Evolutionary conservation across 2,113 vertebrate species (phyloP).

Genomic region (Oreochromis tanganicae): DNA sequence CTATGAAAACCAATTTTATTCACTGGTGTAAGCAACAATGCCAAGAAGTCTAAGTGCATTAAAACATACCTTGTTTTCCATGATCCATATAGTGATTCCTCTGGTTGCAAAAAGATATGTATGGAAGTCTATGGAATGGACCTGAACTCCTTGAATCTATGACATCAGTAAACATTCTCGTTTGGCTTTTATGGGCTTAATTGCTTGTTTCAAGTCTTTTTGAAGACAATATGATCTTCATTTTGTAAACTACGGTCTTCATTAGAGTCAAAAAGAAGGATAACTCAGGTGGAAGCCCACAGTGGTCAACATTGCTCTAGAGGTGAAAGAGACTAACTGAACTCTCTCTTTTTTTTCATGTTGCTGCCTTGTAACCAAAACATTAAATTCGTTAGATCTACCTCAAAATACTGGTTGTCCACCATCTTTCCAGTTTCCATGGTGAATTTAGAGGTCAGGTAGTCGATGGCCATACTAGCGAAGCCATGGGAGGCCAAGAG

Average conservation of each 20-base stretch:
- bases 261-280: neutral
- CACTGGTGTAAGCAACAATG: neutral
- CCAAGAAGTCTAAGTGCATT: neutral
- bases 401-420: no score
- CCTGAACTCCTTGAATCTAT: neutral
- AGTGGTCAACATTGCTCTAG: neutral
- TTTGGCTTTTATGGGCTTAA: neutral
- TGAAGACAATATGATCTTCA: neutral
- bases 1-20: neutral
- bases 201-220: neutral
- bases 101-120: neutral
- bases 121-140: neutral
- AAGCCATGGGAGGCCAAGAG: no score
- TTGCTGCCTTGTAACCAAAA: no score
- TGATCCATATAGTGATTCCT: neutral
- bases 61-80: neutral
- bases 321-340: neutral
- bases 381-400: no score
- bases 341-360: no score
- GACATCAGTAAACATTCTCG: neutral
- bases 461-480: no score
- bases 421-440: no score
- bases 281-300: neutral
- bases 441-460: no score
- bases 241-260: neutral